Base-by-base conservation (phyloP, 1,140 invertebrate genomes). In the Linepithema humile region DNA sequence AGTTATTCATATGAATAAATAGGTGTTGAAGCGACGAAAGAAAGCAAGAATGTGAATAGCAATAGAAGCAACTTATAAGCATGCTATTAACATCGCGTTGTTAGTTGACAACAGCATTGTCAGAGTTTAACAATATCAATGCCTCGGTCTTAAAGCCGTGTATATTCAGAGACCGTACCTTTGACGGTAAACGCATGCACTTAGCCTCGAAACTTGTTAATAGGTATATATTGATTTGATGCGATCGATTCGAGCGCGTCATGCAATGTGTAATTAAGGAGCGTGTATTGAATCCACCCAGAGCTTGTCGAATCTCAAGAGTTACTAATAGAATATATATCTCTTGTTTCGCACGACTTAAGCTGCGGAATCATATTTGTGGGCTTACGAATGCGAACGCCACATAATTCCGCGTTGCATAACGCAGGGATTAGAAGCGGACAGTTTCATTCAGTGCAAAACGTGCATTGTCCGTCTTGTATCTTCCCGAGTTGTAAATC, bases 381-480 rank as follows among this genome's bases (percentile, higher is more conserved):
- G n/a, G n/a, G n/a, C n/a, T n/a, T n/a, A n/a, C n/a, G n/a, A n/a
- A n/a, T n/a, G n/a, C n/a, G n/a, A n/a, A n/a, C n/a, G n/a, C n/a
- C n/a, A n/a, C n/a, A n/a, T n/a, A n/a, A n/a, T n/a, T n/a, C n/a
- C n/a, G n/a, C n/a, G n/a, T n/a, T n/a, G n/a, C n/a, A n/a, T n/a
- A n/a, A n/a, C n/a, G n/a, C n/a, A n/a, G n/a, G n/a, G n/a, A n/a
- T n/a, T n/a, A n/a, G n/a, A n/a, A n/a, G n/a, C n/a, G n/a, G n/a
- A n/a, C n/a, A n/a, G n/a, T n/a, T n/a, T n/a, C n/a, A 77, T 65
- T 65, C 73, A 50, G 65, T 77, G 60, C 29, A 50, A 77, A 77
- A 77, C 43, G 12, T 20, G 26, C 26, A 50, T 64, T 77, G 55
- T 74, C 23, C 60, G 40, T 50, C 32, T 23, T 26, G 20, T 48